A percentile compares a stretch with the other conserved stretches of the same genome.
Conservation (phyloP, 2,113 vertebrate species). For the Stomatorhinus ivindoensis region DNA sequence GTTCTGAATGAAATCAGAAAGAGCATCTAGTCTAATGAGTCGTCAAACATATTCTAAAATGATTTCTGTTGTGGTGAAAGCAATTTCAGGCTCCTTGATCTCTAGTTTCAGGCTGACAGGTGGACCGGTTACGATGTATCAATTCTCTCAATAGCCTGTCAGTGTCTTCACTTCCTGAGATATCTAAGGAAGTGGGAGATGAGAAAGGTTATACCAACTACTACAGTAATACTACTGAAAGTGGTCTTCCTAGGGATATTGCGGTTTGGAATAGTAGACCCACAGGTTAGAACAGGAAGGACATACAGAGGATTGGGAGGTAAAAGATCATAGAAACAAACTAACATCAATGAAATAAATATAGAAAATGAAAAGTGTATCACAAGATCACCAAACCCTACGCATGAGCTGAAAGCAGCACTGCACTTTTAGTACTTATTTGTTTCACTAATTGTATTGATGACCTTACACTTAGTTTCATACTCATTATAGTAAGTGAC, state of each 20-base stretch:
- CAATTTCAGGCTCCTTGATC: neutral
- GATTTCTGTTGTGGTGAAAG: neutral
- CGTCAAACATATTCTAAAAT: neutral
- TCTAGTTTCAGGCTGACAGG: neutral
- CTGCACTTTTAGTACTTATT: neutral
- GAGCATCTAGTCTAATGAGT: neutral
- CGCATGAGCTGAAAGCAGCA: neutral
- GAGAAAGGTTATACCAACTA: neutral
- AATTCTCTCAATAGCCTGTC: neutral
- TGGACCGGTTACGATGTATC: neutral
- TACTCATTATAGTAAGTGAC: neutral
- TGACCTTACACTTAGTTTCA: neutral
- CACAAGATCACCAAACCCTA: neutral
- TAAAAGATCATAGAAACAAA: neutral
- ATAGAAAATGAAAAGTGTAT: neutral
- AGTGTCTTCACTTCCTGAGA: neutral
- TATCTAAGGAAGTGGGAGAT: neutral
- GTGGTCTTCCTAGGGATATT: neutral
- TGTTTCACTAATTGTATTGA: neutral
- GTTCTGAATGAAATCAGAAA: neutral
- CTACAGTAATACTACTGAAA: neutral
- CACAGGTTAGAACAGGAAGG: neutral
- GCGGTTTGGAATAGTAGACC: neutral
- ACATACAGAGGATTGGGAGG: neutral
- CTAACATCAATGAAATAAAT: neutral